Evolutionary conservation across 2,113 vertebrate genomes (phyloP).

Genomic region (Spheniscus mendiculus): DNA sequence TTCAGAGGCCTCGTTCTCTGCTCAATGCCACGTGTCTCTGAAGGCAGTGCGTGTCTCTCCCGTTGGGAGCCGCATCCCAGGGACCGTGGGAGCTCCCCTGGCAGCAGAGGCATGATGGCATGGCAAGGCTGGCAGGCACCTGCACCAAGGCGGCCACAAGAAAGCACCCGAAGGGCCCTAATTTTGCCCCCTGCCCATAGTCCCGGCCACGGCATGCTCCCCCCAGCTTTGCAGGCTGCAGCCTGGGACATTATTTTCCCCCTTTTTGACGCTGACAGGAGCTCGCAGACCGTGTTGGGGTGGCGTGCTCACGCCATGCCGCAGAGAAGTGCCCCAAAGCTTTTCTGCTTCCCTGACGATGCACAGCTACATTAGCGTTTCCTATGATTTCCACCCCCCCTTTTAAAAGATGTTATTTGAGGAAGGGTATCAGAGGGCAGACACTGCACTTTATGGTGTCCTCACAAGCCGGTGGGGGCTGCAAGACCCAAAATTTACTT

Average conservation of each 20-base stretch:
- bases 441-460: background rate
- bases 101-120: accelerated
- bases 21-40: background rate
- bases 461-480: background rate
- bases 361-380: background rate
- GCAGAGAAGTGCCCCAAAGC: background rate
- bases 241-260: background rate
- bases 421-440: background rate
- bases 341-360: background rate
- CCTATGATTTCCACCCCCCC: accelerated
- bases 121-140: background rate
- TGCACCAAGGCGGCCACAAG: background rate
- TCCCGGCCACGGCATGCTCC: accelerated
- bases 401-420: background rate
- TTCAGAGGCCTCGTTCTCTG: background rate
- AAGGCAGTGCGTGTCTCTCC: background rate
- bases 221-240: background rate
- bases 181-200: background rate
- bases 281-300: background rate
- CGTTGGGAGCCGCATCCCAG: accelerated
- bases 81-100: background rate
- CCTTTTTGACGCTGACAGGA: background rate
- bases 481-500: background rate
- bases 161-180: background rate
- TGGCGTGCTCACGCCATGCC: accelerated